These are phyloP conservation scores for Stictocephala bisonia DNA, from an alignment of 2,888 invertebrate genomes.

Conservation along the genomic window DNA sequence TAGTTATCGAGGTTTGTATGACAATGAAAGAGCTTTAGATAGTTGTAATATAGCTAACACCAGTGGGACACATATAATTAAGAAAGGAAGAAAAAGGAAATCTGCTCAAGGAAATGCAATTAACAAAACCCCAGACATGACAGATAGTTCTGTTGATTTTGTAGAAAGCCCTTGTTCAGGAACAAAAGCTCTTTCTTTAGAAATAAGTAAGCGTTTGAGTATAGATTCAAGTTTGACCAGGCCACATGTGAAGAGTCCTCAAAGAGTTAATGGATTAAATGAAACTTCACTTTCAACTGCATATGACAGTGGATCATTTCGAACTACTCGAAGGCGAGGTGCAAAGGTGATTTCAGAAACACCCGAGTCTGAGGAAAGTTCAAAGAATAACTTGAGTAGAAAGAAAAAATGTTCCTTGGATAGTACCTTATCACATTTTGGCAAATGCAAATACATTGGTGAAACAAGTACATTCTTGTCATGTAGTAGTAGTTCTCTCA, in stretches of 20 bases:
- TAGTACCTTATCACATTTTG: no score
- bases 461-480: no score
- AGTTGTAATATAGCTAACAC: no score
- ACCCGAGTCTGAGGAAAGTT: conserved; percentile 27
- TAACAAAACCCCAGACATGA: no score
- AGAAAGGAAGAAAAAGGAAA: no score
- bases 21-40: no score
- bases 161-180: conserved; percentile 5
- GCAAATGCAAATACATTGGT: no score
- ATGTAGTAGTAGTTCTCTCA: no score
- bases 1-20: no score
- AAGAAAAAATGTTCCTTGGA: neutral
- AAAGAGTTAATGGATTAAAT: neutral
- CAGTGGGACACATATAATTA: no score
- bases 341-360: conserved; percentile 31
- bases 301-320: conserved; percentile 23
- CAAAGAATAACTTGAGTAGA: neutral
- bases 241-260: neutral
- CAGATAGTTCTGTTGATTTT: neutral
- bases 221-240: neutral
- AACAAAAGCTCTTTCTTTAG: neutral
- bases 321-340: neutral
- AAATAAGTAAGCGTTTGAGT: neutral
- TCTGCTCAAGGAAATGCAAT: no score
- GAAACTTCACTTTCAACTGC: conserved; percentile 11